These are phyloP conservation scores for Mimas tiliae DNA, from an alignment of 2,888 invertebrate genomes.

Conservation along the genomic window DNA sequence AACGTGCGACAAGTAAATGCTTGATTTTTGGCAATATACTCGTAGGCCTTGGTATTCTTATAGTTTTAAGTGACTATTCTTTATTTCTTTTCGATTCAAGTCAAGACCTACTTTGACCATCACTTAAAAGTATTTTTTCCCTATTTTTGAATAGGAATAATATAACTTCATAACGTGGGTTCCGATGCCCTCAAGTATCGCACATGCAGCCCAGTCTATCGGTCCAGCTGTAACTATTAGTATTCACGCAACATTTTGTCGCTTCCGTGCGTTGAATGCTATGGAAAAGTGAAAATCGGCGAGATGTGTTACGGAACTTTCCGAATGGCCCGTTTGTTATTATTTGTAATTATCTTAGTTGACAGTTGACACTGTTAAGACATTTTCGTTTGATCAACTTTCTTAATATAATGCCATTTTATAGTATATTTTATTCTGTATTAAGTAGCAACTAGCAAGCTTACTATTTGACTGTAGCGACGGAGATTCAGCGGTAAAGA, in stretches of 20 bases:
- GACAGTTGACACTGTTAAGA: background rate
- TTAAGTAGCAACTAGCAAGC: background rate
- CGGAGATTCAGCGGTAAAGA: background rate
- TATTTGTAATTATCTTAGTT: slow-evolving; percentile 22
- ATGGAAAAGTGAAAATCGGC: slow-evolving; percentile 65
- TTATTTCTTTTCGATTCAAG: no score
- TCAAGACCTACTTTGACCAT: no score
- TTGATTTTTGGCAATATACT: background rate
- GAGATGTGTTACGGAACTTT: slow-evolving; percentile 54
- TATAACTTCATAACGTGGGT: background rate
- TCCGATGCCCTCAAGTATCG: background rate
- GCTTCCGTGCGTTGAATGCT: slow-evolving; percentile 59
- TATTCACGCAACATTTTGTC: slow-evolving; percentile 49
- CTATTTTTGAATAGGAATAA: background rate
- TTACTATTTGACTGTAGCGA: background rate
- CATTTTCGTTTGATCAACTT: background rate
- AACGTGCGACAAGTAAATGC: no score
- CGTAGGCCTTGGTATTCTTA: background rate
- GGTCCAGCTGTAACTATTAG: slow-evolving; percentile 40
- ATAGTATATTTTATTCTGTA: background rate
- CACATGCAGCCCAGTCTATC: background rate
- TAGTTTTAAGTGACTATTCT: background rate
- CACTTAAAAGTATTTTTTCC: no score
- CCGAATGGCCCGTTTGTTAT: slow-evolving; percentile 35
- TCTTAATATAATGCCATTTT: background rate